Evolutionary conservation across 1,140 invertebrate species (phyloP), one percentile per base, ranked within the genome.

Genomic region (Heliconius nattereri): DNA sequence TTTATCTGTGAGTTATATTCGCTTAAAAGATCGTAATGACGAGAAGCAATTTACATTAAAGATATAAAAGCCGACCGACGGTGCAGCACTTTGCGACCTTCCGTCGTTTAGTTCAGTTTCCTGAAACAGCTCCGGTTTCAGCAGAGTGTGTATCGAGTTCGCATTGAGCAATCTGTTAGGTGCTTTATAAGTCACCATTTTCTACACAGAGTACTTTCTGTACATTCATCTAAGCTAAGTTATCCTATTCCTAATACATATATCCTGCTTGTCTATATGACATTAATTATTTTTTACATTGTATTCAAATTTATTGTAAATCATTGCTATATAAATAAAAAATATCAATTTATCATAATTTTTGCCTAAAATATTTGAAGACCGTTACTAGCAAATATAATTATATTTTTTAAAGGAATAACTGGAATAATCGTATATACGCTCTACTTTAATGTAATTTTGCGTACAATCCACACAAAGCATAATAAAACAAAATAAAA

Each of bases 21-120:
- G 76, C 76, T 81, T 32, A 78, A 81, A 81, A 81, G 80, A 77
- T 81, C 80, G 80, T 81, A 75, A 81, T 76, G 79, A 81, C 75
- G 79, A 81, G 80, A 75, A 81, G 80, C 80, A 81, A 81, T 81
- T 81, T 81, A 78, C 76, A 81, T 81, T 81, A 81, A 75, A 75
- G 80, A 78, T 78, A 78, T 81, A 81, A 81, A 81, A 81, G 80
- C 80, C 76, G 75, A 77, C 78, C 78, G 73, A 81, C 80, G 54
- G 54, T 66, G 72, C 77, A 81, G 79, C 79, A 81, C 80, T 81
- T 81, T 81, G 76, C 80, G 76, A 78, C 76, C 80, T 81, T 81
- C 80, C 80, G 80, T 81, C 80, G 76, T 73, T 81, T 78, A 81
- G 76, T 73, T 78, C 76, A 54, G 71, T 77, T 81, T 81, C 80